Evolutionary conservation across 2,888 invertebrate species (phyloP), one percentile per base, ranked within the genome.

Genomic region (Vandiemenella viatica): DNA sequence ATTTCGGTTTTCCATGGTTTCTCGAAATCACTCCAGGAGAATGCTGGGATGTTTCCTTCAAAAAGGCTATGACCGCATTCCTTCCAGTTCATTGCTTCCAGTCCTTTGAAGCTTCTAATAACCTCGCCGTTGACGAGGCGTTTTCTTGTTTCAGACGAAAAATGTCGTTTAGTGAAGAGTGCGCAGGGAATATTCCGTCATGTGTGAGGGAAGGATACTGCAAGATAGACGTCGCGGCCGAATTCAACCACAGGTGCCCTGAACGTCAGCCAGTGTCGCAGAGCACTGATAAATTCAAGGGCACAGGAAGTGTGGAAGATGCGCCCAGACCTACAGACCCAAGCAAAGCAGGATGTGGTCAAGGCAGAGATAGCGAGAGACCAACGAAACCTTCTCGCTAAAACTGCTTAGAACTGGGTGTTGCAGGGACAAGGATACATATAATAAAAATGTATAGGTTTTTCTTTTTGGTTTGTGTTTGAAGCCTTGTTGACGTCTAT

Each of bases 241-340:
- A 44, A 13, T 44, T 44, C 17, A 44, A 44, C 22, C 22, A 10
- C 22, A 4, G n/a, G 44, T 1, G 22, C 44, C 44, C 44, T 20
- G 21, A 44, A 22, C 21, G 22, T 22, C n/a, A 23, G 22, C 15
- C 23, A 44, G 4, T 44, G 20, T 13, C 23, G 16, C 44, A 44
- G 10, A 44, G 22, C 23, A 10, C 44, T 20, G 44, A n/a, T 44
- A 6, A 23, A 23, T 6, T 13, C 10, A 13, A n/a, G 20, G 44
- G 10, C 3, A 44, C 44, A 44, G 44, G 22, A 22, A 22, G 44
- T 44, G 44, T 44, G 23, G 23, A 4, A 7, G 44, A 44, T 44
- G 44, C 22, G n/a, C 2, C 17, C n/a, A 2, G 17, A 23, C n/a
- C 22, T 22, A 16, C 16, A 44, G 8, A 23, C 7, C 44, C 21